These are phyloP conservation scores for Tauraco hartlaubi DNA, from an alignment of 2,797 vertebrate genomes.

Conservation along the genomic window DNA sequence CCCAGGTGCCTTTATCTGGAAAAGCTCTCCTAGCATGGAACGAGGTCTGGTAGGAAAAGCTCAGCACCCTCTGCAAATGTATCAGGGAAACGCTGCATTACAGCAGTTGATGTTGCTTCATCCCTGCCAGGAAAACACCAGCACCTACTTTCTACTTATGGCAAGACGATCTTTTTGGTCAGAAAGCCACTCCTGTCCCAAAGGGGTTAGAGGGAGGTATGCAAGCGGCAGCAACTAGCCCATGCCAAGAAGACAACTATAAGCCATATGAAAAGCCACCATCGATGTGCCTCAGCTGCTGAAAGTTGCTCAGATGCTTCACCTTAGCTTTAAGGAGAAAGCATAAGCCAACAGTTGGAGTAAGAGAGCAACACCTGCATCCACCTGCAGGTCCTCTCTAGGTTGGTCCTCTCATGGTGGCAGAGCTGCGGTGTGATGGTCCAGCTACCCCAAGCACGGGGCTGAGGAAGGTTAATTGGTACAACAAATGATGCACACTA, in stretches of 20 bases:
- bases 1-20: background rate
- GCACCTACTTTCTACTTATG: background rate
- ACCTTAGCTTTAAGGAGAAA: background rate
- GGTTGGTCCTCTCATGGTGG: rapidly evolving
- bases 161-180: background rate
- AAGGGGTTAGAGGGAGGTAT: background rate
- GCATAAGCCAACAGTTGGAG: background rate
- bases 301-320: background rate
- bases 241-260: background rate
- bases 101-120: background rate
- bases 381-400: background rate
- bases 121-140: background rate
- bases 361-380: background rate
- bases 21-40: background rate
- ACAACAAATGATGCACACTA: rapidly evolving
- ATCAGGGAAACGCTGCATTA: rapidly evolving
- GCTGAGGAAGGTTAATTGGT: background rate
- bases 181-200: background rate
- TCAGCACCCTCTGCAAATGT: background rate
- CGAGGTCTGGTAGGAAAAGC: background rate
- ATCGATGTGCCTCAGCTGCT: background rate
- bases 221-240: background rate
- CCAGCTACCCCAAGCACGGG: rapidly evolving
- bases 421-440: background rate
- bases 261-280: background rate